Base-by-base conservation (phyloP, 2,888 invertebrate species). In the Parnassius apollo region DNA sequence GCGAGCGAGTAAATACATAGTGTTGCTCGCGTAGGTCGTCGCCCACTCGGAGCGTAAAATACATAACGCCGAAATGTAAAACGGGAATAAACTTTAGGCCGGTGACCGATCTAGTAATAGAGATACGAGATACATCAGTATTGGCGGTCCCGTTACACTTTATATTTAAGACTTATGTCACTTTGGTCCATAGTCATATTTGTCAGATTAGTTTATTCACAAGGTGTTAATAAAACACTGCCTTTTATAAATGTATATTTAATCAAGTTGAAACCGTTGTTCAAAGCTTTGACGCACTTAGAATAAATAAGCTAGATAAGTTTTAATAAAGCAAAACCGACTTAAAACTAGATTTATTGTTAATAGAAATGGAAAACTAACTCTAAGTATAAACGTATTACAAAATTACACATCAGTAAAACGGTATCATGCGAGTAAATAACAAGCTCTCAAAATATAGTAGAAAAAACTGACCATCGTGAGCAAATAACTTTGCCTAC, bases 231-330 rank as follows among this genome's bases (percentile, higher is more conserved):
- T 72, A 69, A 79, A 78, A 77, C 63, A 67, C 54, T 25, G n/a
- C 63, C 58, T 64, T 71, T 78, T 69, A 75, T 72, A 85, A 80
- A 85, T 80, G 80, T 85, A 81, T 83, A 86, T 83, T 85, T 78
- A 78, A 75, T 77, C 76, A 78, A 77, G 81, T 78, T 81, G 76
- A 77, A 80, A 72, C 80, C 80, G 77, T 71, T 72, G 71, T 68
- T 69, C 68, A 75, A 84, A 83, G 83, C 85, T 77, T 77, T 72
- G 75, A 80, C 78, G 79, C 75, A 72, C 75, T 72, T 71, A 69
- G 65, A 70, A 70, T 65, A 71, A 75, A 76, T 72, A 77, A 75
- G 76, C 77, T 76, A 70, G 42, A 59, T 45, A 42, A 50, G 55
- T 55, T 59, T 56, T 42, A 56, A 50, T n/a, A 18, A 56, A 59